These are phyloP conservation scores for Quadroppia sp. DNA, from an alignment of 2,888 invertebrate genomes.

Conservation along the genomic window DNA sequence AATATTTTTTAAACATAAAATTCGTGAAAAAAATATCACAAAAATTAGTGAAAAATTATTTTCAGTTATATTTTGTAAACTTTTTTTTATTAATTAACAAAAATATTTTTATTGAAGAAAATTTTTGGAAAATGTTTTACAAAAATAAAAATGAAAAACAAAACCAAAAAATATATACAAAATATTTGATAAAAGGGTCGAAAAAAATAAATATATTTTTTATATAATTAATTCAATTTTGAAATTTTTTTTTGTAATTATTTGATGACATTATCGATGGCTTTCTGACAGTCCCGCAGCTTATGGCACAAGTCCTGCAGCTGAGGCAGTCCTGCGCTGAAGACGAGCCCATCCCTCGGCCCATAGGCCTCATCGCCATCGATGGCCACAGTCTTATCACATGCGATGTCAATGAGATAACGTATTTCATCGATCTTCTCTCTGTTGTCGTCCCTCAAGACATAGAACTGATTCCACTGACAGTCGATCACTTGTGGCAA, in stretches of 20 bases:
- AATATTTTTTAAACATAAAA: no score
- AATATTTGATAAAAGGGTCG: no score
- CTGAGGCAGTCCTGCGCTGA: not conserved
- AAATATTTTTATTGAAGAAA: no score
- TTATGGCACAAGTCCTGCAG: constrained; percentile 22
- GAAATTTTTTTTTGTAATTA: no score
- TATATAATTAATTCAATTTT: no score
- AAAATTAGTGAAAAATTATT: no score
- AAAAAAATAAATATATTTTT: not conserved
- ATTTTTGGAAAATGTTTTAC: no score
- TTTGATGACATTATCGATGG: not conserved
- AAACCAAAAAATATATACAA: no score
- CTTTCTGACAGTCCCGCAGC: not conserved
- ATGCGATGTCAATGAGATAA: not conserved
- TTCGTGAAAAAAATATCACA: no score
- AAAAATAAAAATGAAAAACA: no score
- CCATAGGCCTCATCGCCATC: not conserved
- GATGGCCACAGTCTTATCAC: not conserved
- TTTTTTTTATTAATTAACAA: no score
- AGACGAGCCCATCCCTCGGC: not conserved
- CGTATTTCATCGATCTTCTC: not conserved
- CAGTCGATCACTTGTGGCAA: not conserved
- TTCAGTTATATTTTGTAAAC: no score
- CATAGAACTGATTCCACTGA: constrained; percentile 5
- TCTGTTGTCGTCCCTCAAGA: not conserved